Conservation (phyloP, 1,140 invertebrate species). For the Lepidurus packardi region DNA sequence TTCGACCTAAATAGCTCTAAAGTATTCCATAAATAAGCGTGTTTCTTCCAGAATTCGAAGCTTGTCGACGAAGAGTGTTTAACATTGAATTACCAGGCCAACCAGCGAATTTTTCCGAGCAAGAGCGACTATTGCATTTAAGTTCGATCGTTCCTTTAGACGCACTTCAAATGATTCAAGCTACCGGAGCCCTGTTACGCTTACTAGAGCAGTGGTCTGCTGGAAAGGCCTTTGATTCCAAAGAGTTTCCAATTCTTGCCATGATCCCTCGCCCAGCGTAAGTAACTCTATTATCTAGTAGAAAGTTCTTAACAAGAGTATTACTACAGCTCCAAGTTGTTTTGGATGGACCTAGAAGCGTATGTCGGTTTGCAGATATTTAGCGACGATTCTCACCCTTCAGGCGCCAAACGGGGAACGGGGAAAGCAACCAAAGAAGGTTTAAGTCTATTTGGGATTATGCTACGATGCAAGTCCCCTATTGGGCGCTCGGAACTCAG, state of each 20-base stretch:
- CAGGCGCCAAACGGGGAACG: constrained; percentile 59
- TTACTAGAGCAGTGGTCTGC: constrained; percentile 38
- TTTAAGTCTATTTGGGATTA: constrained; percentile 63
- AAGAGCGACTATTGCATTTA: constrained; percentile 26
- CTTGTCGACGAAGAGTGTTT: background rate
- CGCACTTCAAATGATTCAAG: constrained; percentile 53
- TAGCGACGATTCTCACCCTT: constrained; percentile 63
- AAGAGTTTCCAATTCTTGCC: constrained; percentile 31
- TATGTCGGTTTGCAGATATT: constrained; percentile 71
- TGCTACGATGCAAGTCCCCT: constrained; percentile 63
- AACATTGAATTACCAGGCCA: background rate
- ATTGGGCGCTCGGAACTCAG: constrained; percentile 49
- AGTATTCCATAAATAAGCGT: constrained; percentile 44
- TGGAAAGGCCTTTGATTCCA: constrained; percentile 32
- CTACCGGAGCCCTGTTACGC: constrained; percentile 64
- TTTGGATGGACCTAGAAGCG: constrained; percentile 65
- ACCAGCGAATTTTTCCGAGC: constrained; percentile 1
- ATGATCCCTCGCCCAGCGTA: constrained; percentile 5
- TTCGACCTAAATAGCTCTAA: too few species aligned
- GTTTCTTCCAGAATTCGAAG: constrained; percentile 48
- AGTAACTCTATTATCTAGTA: background rate
- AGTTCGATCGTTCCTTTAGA: constrained; percentile 23
- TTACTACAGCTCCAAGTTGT: constrained; percentile 55
- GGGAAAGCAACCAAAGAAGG: constrained; percentile 54
- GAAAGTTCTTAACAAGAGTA: constrained; percentile 36